Conservation (phyloP, 2,888 invertebrate species). For the Platycheirus rosarum region DNA sequence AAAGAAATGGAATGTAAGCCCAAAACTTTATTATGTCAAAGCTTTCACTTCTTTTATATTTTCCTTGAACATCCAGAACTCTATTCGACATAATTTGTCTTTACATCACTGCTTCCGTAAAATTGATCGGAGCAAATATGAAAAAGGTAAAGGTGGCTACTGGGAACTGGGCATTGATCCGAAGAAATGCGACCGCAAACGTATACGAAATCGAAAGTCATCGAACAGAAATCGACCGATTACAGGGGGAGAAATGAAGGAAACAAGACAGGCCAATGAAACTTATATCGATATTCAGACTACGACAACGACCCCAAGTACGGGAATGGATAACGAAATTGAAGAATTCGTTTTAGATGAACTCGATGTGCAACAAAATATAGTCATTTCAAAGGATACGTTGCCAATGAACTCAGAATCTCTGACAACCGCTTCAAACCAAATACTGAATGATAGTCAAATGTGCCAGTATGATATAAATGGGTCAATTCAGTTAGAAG, state of each 20-base stretch:
- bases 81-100: slow-evolving; percentile 82
- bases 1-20: slow-evolving; percentile 82
- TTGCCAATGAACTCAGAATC: slow-evolving; percentile 14
- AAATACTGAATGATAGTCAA: slow-evolving; percentile 16
- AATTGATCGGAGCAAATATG: slow-evolving; percentile 81
- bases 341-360: slow-evolving; percentile 53
- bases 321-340: neutral
- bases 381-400: slow-evolving; percentile 44
- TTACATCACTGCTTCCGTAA: slow-evolving; percentile 82
- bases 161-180: slow-evolving; percentile 82
- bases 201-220: slow-evolving; percentile 79
- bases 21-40: no score
- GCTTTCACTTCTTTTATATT: no score
- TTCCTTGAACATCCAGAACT: slow-evolving; percentile 80
- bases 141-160: slow-evolving; percentile 82
- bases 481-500: slow-evolving; percentile 57
- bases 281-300: neutral
- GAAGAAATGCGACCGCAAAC: slow-evolving; percentile 81
- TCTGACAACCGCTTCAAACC: slow-evolving; percentile 8
- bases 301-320: neutral
- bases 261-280: slow-evolving; percentile 16
- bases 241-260: neutral
- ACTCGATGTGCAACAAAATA: slow-evolving; percentile 53
- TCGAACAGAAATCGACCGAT: slow-evolving; percentile 32
- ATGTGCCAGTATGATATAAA: slow-evolving; percentile 49